Conservation (phyloP, 2,113 vertebrate genomes). For the Pelecanus crispus region DNA sequence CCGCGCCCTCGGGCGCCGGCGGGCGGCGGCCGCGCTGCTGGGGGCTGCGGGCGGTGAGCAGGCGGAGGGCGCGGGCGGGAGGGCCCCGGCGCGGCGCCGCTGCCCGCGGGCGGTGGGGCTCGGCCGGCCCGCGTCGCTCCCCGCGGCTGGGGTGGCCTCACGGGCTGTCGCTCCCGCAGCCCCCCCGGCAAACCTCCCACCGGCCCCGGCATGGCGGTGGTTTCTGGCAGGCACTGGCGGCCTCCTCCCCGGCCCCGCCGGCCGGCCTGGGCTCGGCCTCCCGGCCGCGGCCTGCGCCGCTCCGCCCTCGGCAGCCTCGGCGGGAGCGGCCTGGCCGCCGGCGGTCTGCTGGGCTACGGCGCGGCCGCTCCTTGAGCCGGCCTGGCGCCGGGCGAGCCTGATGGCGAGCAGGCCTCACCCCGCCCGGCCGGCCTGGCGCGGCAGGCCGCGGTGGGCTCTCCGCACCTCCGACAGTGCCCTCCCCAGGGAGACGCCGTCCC, state of each 20-base stretch:
- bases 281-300: background rate
- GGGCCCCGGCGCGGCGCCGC: background rate
- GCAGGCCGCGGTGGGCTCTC: background rate
- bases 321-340: background rate
- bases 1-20: background rate
- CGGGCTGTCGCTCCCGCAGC: background rate
- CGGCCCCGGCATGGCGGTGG: no score
- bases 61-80: background rate
- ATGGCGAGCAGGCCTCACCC: no score
- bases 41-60: background rate
- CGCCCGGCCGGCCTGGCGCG: background rate
- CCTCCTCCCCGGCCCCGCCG: background rate
- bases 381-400: background rate
- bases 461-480: accelerated
- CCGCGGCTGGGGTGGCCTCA: background rate
- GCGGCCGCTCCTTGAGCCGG: background rate
- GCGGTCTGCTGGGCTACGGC: background rate
- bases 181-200: background rate
- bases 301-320: background rate
- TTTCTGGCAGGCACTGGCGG: background rate
- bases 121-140: background rate
- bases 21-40: background rate
- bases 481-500: accelerated
- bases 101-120: background rate
- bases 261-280: no score